Percentiles rank a stretch among this genome's conserved stretches.
phyloP scores from a whole-genome alignment of 2,797 vertebrate genomes.

The Peromyscus eremicus region DNA sequence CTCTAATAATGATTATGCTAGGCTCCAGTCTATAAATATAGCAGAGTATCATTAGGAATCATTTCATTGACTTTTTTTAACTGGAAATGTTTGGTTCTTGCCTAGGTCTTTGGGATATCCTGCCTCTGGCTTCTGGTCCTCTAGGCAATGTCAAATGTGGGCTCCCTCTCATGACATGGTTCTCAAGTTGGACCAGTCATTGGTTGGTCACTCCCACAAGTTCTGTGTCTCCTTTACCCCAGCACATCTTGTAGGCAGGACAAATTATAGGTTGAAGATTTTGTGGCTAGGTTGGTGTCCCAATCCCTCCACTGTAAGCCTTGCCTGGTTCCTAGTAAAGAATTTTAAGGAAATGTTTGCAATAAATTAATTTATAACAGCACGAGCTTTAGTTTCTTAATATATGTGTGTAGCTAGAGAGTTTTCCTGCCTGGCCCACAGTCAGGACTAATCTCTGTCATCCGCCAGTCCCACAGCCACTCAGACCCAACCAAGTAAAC shows the following conservation, averaged over 20 bases:
- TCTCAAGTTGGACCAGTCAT: not conserved
- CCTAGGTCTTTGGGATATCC: not conserved
- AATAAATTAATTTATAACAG: not conserved
- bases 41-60: not conserved
- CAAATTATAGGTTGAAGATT: not conserved
- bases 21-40: not conserved
- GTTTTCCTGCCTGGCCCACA: no score
- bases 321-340: not conserved
- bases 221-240: not conserved
- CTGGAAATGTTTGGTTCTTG: not conserved
- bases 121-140: not conserved
- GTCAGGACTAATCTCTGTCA: no score
- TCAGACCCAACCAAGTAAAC: no score
- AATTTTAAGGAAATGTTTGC: not conserved
- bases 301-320: no score
- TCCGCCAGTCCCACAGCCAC: no score
- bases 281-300: no score
- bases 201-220: not conserved
- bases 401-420: no score
- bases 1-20: not conserved
- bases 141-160: not conserved
- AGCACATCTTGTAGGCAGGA: not conserved
- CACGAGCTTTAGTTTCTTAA: conserved; percentile 22
- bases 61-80: not conserved
- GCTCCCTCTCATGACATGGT: not conserved